Evolutionary conservation across 2,797 vertebrate species (phyloP), one percentile per base, ranked within the genome.

Genomic region (Mus caroli): DNA sequence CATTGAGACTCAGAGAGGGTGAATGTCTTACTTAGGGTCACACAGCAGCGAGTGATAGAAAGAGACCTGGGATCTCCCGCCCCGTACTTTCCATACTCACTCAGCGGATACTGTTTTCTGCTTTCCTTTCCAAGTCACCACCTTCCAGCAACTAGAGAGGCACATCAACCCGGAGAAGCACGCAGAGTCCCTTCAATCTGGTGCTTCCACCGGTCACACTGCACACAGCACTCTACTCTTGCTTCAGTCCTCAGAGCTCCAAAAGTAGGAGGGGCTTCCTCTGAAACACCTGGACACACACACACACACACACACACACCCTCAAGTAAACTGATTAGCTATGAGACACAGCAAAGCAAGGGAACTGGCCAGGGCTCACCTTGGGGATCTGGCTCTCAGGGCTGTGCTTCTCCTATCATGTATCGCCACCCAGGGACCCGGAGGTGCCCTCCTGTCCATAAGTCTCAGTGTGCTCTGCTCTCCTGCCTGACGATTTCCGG

Each of bases 31-130:
- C 50, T 24, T 43, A 75, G 54, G 34, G 64, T n/a, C 52, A 80
- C 75, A 87, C 9, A 75, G 86, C 19, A 91, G 10, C 31, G n/a
- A 58, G 37, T 11, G 54, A 37, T 12, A 52, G 19, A 62, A 26
- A 8, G n/a, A 92, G 75, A 46, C 22, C 7, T 31, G 34, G 62
- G 52, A 37, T 28, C 22, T 24, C 62, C 56, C 71, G 13, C 28
- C n/a, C 46, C 20, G 56, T 60, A 14, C 67, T 58, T 90, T 80
- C 85, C 6, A 52, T 9, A 26, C 24, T 60, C 7, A 40, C 1
- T 17, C 15, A 8, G 40, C 62, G 0, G 0, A 0, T 50, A 24
- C 11, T 9, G 20, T 50, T 26, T n/a, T 14, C 46, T 17, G 22
- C 22, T 3, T 69, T 58, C 75, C 37, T 31, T 54, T 69, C 52